Percentiles rank a stretch among this genome's conserved stretches.
Evolutionary conservation across 2,113 vertebrate genomes (phyloP).

Genomic region (Pimephales promelas): DNA sequence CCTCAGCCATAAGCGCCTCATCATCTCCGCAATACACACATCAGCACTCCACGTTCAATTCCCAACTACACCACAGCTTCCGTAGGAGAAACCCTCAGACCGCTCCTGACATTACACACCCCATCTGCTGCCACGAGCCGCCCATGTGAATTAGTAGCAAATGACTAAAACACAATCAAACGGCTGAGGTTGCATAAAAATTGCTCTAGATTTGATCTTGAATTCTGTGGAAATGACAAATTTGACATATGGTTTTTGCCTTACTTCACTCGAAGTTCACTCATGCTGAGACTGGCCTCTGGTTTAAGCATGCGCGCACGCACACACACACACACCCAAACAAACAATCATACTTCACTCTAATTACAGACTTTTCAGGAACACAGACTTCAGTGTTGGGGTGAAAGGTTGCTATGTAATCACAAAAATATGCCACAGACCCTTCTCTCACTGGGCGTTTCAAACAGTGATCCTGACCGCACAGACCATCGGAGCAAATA

Average conservation of each 20-base stretch:
- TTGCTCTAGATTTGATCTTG: background rate
- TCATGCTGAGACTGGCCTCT: constrained; percentile 5
- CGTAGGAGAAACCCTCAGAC: constrained; percentile 19
- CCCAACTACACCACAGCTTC: constrained; percentile 11
- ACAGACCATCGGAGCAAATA: constrained; percentile 51
- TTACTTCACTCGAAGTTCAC: background rate
- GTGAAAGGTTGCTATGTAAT: constrained; percentile 56
- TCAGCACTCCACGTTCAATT: constrained; percentile 19
- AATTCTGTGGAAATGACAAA: background rate
- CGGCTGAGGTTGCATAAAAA: background rate
- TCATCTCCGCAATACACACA: constrained; percentile 37
- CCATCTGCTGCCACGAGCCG: constrained; percentile 12
- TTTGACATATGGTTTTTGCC: background rate
- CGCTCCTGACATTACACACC: constrained; percentile 11
- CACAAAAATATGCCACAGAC: constrained; percentile 56
- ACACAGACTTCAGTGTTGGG: constrained; percentile 44
- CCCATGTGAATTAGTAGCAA: constrained; percentile 1
- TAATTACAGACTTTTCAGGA: constrained; percentile 65
- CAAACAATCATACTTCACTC: constrained; percentile 18
- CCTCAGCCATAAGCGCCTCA: constrained; percentile 34
- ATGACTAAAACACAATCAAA: background rate
- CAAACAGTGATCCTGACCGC: constrained; percentile 48
- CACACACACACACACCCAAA: background rate
- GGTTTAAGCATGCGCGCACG: background rate
- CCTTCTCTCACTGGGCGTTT: constrained; percentile 51